A percentile compares a stretch with the other conserved stretches of the same genome.
Conservation (phyloP, 2,888 invertebrate species). For the Pheosia tremula region DNA sequence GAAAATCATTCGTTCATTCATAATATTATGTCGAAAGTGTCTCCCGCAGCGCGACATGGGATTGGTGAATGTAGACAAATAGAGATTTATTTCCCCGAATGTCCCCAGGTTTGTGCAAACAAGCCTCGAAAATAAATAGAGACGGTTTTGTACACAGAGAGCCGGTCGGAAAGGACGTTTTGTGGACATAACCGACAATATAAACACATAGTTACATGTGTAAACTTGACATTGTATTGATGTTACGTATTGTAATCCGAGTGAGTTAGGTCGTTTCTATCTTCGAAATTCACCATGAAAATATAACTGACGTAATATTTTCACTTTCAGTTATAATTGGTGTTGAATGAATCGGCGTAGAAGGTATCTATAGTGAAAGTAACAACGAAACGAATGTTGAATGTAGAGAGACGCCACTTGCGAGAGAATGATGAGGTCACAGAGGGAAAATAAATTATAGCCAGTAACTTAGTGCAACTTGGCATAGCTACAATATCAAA, state of each 20-base stretch:
- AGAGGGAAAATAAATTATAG: slow-evolving; percentile 7
- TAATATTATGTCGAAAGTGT: slow-evolving; percentile 47
- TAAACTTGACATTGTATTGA: slow-evolving; percentile 55
- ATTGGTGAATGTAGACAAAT: slow-evolving; percentile 74
- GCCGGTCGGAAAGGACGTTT: slow-evolving; percentile 50
- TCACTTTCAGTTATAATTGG: slow-evolving; percentile 6
- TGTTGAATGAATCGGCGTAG: neutral
- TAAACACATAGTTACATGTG: slow-evolving; percentile 51
- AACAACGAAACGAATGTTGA: neutral
- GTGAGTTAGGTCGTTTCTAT: slow-evolving; percentile 1
- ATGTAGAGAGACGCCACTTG: neutral
- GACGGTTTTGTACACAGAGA: slow-evolving; percentile 58
- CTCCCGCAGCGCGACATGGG: slow-evolving; percentile 51
- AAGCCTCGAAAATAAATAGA: slow-evolving; percentile 58
- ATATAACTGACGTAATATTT: slow-evolving; percentile 3
- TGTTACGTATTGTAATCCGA: slow-evolving; percentile 37
- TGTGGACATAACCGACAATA: slow-evolving; percentile 54
- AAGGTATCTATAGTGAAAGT: slow-evolving; percentile 1
- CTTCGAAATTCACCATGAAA: neutral
- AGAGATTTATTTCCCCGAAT: slow-evolving; percentile 70
- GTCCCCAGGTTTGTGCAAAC: slow-evolving; percentile 68
- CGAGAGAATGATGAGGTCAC: neutral
- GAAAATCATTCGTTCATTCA: slow-evolving; percentile 44
- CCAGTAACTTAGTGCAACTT: slow-evolving; percentile 7
- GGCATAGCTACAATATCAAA: slow-evolving; percentile 46